Evolutionary conservation across 1,140 invertebrate species (phyloP), one percentile per base, ranked within the genome.

Genomic region (Berghia stephanieae): DNA sequence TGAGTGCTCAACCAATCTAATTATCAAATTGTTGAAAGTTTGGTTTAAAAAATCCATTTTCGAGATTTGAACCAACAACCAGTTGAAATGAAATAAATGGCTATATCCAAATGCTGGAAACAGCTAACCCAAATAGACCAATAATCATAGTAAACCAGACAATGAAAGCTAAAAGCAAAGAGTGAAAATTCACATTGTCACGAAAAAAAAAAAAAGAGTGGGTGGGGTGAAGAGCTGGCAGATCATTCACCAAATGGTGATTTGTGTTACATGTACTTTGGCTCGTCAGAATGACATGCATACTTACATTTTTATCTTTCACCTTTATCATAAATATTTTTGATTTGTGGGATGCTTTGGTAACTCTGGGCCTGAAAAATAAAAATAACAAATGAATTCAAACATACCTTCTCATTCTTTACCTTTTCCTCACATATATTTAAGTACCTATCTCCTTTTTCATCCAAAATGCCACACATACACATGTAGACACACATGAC

Each of bases 321-420:
- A 98, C 96, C 85, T 95, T 92, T 52, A 98, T 92, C 94, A 98
- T 98, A 90, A 99, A 98, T 27, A 86, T 82, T 88, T 95, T 94
- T 85, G 95, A 96, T 92, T 98, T 98, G 90, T 96, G 96, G 89
- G 96, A 97, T 82, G 98, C 94, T 92, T 98, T 98, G 78, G 94
- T 96, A 85, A 98, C 98, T 88, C 96, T 93, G 63, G 96, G 96
- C 92, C 92, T 92, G 85, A 42, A 89, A 88, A 78, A 71, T 16
- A 76, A 70, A 69, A n/a, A 31, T 5, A 44, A 36, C 68, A 69
- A n/a, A 10, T 13, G 10, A 13, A 13, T 49, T 49, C n/a, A 13
- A 49, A 49, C n/a, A 49, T 49, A n/a, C n/a, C 46, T 49, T n/a
- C 24, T 27, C 24, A 6, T 27, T 57, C n/a, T n/a, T n/a, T n/a